Conservation (phyloP, 30 jellyfish, hydroid and myxozoan species). For the Mastigias papua region DNA sequence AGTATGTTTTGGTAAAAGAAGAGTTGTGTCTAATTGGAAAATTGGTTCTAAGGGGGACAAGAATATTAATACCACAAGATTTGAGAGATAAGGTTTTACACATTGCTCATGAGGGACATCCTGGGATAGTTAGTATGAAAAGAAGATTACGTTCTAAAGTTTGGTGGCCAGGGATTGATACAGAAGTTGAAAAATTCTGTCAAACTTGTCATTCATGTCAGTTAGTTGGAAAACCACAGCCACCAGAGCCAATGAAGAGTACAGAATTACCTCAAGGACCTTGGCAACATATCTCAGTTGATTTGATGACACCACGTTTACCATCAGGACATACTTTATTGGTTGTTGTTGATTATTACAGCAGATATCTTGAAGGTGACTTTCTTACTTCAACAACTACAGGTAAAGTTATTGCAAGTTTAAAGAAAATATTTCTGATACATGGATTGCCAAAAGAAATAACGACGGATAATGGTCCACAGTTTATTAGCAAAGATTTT, state of each 20-base stretch:
- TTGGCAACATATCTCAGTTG: slow-evolving; percentile 57
- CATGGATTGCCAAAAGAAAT: slow-evolving; percentile 67
- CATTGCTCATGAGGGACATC: slow-evolving; percentile 75
- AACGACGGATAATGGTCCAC: slow-evolving; percentile 75
- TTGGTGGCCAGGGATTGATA: slow-evolving; percentile 75
- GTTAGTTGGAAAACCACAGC: slow-evolving; percentile 40
- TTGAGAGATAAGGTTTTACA: slow-evolving; percentile 35
- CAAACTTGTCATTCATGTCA: slow-evolving; percentile 64
- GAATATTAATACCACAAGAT: slow-evolving; percentile 40
- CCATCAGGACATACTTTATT: slow-evolving; percentile 52
- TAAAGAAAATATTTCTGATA: slow-evolving; percentile 28
- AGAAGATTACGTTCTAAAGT: slow-evolving; percentile 54
- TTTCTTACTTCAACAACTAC: slow-evolving; percentile 57
- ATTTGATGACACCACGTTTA: slow-evolving; percentile 46
- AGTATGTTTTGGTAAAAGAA: slow-evolving; percentile 14
- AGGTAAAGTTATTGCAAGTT: slow-evolving; percentile 58
- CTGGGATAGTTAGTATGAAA: slow-evolving; percentile 54
- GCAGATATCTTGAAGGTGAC: slow-evolving; percentile 38
- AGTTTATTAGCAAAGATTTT: slow-evolving; percentile 59
- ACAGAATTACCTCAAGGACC: slow-evolving; percentile 70
- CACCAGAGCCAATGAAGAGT: slow-evolving; percentile 34
- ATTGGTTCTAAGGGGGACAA: slow-evolving; percentile 60
- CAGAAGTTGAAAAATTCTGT: slow-evolving; percentile 41
- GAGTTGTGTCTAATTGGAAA: slow-evolving; percentile 50
- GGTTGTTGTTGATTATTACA: slow-evolving; percentile 27